Evolutionary conservation across 2,888 invertebrate species (phyloP), one percentile per base, ranked within the genome.

Genomic region (Diarsia brunnea): DNA sequence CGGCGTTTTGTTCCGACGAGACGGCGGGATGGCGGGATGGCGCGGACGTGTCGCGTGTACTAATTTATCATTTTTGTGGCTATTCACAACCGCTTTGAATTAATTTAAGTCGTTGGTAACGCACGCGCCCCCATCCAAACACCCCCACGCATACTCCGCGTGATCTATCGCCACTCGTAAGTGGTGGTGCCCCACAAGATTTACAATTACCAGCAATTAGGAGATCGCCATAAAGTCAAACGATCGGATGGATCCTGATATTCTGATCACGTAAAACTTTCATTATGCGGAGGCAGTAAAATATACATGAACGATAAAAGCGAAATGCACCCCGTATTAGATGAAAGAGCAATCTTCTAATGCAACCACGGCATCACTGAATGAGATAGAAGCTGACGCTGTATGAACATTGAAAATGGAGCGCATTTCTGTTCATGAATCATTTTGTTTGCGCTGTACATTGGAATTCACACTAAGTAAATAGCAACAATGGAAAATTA

Each of bases 1-100:
- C 92, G 90, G 91, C 91, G 92, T 93, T 94, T 93, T 93, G 94
- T 94, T 91, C 92, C 89, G 91, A 89, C 90, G 91, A 90, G 90
- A 89, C 89, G 89, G 83, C 84, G 83, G 89, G 87, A 89, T 88
- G 89, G 87, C 77, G 87, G 89, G 87, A 89, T 88, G 89, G 87
- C 76, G 87, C 87, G 92, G 89, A 95, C 95, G 95, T 95, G 95
- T 93, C 91, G 89, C 90, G 94, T 93, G 89, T 95, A 93, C 94
- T 91, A 93, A 95, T 93, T 92, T 92, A 90, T 92, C 89, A 91
- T 92, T 92, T 92, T 91, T 91, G 89, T 87, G 80, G 87, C 90
- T 87, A 88, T 90, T 89, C 86, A 88, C 89, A 88, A 85, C 78
- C 82, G 84, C 82, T 87, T 88, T 84, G 84, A 87, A 89, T 89